phyloP scores from a whole-genome alignment of 2,797 vertebrate species.

The Merluccius polli region DNA sequence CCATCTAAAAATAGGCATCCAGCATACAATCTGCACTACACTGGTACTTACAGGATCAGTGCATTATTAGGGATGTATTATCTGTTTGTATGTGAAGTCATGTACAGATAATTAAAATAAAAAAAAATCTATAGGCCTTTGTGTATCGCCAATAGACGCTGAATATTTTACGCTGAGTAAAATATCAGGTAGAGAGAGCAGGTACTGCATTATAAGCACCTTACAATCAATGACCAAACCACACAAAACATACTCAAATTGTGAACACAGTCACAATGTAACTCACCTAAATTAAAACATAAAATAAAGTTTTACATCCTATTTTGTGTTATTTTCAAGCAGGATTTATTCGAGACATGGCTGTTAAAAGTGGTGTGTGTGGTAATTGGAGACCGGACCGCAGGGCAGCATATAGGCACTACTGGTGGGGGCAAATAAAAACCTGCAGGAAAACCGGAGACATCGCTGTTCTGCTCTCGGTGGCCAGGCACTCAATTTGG shows the following conservation, averaged over 20 bases:
- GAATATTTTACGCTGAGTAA: neutral
- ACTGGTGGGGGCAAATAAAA: neutral
- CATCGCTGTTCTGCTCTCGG: too few species aligned
- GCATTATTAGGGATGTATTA: neutral
- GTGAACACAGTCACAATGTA: neutral
- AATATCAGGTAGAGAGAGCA: neutral
- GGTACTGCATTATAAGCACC: neutral
- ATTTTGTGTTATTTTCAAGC: neutral
- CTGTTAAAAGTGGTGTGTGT: neutral
- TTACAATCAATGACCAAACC: neutral
- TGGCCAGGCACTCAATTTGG: too few species aligned
- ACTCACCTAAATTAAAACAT: neutral
- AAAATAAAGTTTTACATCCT: neutral
- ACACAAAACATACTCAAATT: neutral
- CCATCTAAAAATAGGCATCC: neutral
- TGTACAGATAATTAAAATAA: neutral
- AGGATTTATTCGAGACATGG: neutral
- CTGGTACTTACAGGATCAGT: neutral
- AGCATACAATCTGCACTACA: neutral
- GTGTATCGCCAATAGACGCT: too few species aligned
- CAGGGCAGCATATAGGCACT: neutral
- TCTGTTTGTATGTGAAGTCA: neutral
- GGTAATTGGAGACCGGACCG: neutral
- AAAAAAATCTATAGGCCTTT: too few species aligned
- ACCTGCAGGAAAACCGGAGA: too few species aligned